Conservation (phyloP, 2,797 vertebrate species). For the Hafferia zeledoni region DNA sequence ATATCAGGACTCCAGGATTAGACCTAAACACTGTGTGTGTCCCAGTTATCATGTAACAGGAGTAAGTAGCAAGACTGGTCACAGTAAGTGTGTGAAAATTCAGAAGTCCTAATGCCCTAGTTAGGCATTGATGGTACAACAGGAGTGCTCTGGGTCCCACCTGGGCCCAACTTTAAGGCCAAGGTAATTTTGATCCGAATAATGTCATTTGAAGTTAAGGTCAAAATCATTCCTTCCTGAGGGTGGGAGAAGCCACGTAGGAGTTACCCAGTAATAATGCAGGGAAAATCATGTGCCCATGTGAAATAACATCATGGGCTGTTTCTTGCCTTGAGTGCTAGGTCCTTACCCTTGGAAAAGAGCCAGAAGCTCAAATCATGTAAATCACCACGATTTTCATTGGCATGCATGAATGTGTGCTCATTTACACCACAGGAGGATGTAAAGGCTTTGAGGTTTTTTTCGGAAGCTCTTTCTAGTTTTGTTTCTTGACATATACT, state of each 20-base stretch:
- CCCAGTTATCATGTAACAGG: background rate
- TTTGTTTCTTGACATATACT: background rate
- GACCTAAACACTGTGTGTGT: background rate
- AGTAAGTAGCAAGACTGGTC: background rate
- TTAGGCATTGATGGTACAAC: background rate
- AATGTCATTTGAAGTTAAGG: background rate
- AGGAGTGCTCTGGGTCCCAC: background rate
- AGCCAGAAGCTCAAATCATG: background rate
- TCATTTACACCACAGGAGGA: background rate
- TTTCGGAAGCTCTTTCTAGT: background rate
- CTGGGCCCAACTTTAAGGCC: background rate
- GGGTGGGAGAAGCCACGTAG: background rate
- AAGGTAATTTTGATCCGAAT: background rate
- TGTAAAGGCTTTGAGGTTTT: background rate
- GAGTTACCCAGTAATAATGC: background rate
- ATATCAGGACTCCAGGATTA: background rate
- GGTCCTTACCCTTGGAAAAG: constrained; percentile 20
- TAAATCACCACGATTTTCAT: background rate
- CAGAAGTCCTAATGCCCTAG: background rate
- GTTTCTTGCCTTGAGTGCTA: background rate
- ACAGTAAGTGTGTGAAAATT: background rate
- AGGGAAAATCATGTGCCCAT: background rate
- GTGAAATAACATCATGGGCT: background rate
- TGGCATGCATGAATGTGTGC: background rate
- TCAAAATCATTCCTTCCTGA: background rate